These are phyloP conservation scores for Coregonus suidteri DNA, from an alignment of 2,797 vertebrate genomes.

Conservation along the genomic window DNA sequence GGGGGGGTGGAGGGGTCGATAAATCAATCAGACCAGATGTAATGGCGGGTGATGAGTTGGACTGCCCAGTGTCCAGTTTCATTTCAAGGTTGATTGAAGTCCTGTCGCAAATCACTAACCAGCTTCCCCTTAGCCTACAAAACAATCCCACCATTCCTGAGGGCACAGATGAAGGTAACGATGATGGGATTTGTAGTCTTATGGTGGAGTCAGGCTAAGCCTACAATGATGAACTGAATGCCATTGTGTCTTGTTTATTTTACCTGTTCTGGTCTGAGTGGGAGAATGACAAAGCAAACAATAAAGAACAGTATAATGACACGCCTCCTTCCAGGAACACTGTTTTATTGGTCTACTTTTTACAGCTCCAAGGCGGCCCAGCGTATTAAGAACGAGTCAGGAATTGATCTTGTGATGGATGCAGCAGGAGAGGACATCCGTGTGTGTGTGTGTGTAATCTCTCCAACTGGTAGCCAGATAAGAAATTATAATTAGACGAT, in stretches of 20 bases:
- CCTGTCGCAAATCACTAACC: background rate
- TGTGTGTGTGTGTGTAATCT: slow-evolving; percentile 24
- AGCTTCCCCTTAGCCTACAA: slow-evolving; percentile 20
- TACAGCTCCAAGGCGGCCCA: slow-evolving; percentile 5
- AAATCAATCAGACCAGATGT: background rate
- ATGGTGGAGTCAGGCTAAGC: slow-evolving; percentile 6
- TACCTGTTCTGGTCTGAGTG: slow-evolving; percentile 6
- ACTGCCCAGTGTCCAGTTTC: slow-evolving; percentile 59
- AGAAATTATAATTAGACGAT: slow-evolving; percentile 57
- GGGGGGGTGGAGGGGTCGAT: slow-evolving; percentile 10
- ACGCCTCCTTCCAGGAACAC: background rate
- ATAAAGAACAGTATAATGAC: background rate
- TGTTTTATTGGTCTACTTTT: slow-evolving; percentile 7
- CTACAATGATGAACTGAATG: slow-evolving; percentile 9
- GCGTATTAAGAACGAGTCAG: slow-evolving; percentile 25
- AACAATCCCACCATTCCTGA: slow-evolving; percentile 64
- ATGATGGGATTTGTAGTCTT: slow-evolving; percentile 55
- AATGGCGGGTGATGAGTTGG: slow-evolving; percentile 35
- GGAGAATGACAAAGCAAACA: slow-evolving; percentile 17
- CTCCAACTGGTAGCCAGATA: slow-evolving; percentile 44
- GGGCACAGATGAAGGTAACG: slow-evolving; percentile 35
- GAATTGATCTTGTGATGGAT: slow-evolving; percentile 51
- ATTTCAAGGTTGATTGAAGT: slow-evolving; percentile 71
- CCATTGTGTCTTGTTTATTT: background rate
- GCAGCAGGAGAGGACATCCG: slow-evolving; percentile 46